A percentile compares a stretch with the other conserved stretches of the same genome.
Evolutionary conservation across 2,113 vertebrate species (phyloP).

Genomic region (Oplegnathus fasciatus): DNA sequence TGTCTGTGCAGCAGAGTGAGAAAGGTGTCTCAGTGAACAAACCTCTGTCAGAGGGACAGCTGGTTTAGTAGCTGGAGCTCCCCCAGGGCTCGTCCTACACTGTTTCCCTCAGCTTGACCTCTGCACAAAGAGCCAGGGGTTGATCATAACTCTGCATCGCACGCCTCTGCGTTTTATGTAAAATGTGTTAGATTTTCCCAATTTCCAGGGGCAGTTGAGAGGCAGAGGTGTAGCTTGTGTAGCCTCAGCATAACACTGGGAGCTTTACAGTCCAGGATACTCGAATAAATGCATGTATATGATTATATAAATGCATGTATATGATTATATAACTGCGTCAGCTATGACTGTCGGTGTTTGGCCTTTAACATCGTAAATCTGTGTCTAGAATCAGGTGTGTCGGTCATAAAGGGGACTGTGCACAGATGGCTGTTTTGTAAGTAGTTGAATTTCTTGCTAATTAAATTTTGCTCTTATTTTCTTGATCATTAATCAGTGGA

Average conservation of each 20-base stretch:
- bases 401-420: background rate
- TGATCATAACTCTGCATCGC: slow-evolving; percentile 46
- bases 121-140: slow-evolving; percentile 35
- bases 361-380: slow-evolving; percentile 53
- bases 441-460: background rate
- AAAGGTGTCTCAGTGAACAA: slow-evolving; percentile 13
- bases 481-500: background rate
- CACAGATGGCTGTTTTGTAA: slow-evolving; percentile 28
- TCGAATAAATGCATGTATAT: background rate
- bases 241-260: no score
- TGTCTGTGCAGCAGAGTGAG: slow-evolving; percentile 28
- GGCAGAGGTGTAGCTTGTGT: slow-evolving; percentile 4
- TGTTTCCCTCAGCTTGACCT: slow-evolving; percentile 47
- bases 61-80: slow-evolving; percentile 50
- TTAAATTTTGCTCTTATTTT: background rate
- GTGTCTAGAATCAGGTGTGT: slow-evolving; percentile 52
- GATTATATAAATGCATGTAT: background rate
- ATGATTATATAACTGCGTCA: background rate
- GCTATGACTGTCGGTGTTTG: slow-evolving; percentile 23
- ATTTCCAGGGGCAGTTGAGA: background rate
- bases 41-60: slow-evolving; percentile 54
- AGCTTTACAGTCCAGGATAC: background rate
- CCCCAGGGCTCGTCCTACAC: slow-evolving; percentile 32
- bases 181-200: slow-evolving; percentile 7
- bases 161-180: slow-evolving; percentile 12